A percentile compares a stretch with the other conserved stretches of the same genome.
phyloP scores from a whole-genome alignment of 2,797 vertebrate genomes.

The Parotocinclus haroldoi region DNA sequence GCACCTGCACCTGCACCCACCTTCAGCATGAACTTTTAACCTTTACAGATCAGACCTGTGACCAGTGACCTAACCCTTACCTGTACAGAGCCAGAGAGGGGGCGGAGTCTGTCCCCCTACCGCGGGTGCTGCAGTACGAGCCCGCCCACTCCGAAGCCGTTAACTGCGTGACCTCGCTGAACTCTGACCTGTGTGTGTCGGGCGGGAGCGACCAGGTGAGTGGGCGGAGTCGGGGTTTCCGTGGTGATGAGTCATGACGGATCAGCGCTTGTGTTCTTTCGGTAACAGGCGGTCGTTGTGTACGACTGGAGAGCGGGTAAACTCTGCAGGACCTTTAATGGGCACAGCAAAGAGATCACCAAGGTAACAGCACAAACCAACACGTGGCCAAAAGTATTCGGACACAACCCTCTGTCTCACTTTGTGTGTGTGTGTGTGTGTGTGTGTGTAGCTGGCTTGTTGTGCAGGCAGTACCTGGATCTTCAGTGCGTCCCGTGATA shows the following conservation, averaged over 20 bases:
- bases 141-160: slow-evolving; percentile 75
- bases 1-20: too few species aligned
- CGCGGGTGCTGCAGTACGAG: slow-evolving; percentile 67
- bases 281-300: slow-evolving; percentile 77
- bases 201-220: slow-evolving; percentile 88
- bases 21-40: too few species aligned
- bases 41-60: too few species aligned
- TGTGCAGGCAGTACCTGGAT: slow-evolving; percentile 75
- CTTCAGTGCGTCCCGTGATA: slow-evolving; percentile 93
- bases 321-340: slow-evolving; percentile 76
- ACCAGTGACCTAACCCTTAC: slow-evolving; percentile 37
- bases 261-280: slow-evolving; percentile 21
- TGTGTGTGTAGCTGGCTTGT: slow-evolving; percentile 75
- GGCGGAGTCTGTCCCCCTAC: slow-evolving; percentile 55
- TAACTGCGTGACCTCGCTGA: slow-evolving; percentile 79
- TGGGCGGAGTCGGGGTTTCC: not conserved
- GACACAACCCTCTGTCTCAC: too few species aligned
- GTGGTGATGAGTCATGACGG: not conserved
- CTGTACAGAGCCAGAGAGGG: slow-evolving; percentile 67
- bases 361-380: slow-evolving; percentile 73
- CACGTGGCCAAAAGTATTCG: too few species aligned
- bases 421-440: slow-evolving; percentile 10
- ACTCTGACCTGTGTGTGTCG: slow-evolving; percentile 82
- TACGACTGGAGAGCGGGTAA: slow-evolving; percentile 87
- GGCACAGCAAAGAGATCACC: slow-evolving; percentile 87